Evolutionary conservation across 2,888 invertebrate genomes (phyloP).

Genomic region (Glyphotaelius pellucidus): DNA sequence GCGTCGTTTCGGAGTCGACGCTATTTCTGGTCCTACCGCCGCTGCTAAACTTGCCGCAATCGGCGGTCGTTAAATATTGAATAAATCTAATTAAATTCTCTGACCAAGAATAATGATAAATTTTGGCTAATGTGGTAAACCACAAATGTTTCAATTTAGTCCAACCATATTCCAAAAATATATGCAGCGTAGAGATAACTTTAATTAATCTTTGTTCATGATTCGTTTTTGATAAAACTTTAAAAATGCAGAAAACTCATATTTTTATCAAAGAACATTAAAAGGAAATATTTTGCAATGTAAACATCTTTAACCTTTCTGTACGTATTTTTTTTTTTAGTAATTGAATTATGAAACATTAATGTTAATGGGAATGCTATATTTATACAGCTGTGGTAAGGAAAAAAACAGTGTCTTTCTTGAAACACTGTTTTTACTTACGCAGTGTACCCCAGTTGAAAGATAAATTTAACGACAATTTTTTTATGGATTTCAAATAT

Average conservation of each 20-base stretch:
- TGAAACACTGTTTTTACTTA: too few species aligned
- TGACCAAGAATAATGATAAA: neutral
- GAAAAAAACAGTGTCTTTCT: too few species aligned
- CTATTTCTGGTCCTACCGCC: slow-evolving; percentile 27
- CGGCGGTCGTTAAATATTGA: slow-evolving; percentile 20
- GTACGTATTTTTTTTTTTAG: neutral
- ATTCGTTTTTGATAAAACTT: too few species aligned
- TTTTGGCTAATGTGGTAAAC: neutral
- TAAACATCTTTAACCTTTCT: neutral
- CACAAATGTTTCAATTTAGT: neutral
- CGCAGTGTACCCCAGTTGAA: neutral
- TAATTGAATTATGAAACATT: neutral
- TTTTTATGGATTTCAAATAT: neutral
- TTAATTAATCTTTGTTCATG: too few species aligned
- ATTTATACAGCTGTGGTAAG: too few species aligned
- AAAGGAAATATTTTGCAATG: neutral
- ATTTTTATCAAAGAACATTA: too few species aligned
- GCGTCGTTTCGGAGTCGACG: slow-evolving; percentile 24
- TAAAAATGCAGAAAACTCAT: too few species aligned
- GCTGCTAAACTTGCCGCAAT: neutral
- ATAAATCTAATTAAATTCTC: neutral
- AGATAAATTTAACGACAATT: neutral
- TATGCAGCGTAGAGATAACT: neutral
- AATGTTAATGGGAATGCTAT: neutral
- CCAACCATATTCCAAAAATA: neutral